Conservation (phyloP, 2,888 invertebrate species). For the Caenorhabditis angaria region DNA sequence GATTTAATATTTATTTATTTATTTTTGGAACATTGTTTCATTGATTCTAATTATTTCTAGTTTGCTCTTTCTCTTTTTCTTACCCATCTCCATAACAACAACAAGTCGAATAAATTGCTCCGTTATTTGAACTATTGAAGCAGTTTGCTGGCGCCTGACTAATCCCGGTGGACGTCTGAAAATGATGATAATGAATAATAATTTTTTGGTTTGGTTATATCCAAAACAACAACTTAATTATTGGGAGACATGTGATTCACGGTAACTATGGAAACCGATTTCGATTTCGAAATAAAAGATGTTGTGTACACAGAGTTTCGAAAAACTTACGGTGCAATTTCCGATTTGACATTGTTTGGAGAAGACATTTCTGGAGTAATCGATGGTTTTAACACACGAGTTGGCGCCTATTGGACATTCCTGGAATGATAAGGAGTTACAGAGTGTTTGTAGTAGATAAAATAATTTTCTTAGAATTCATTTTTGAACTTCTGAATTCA, state of each 20-base stretch:
- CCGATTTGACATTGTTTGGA: constrained; percentile 43
- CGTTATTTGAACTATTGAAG: constrained; percentile 26
- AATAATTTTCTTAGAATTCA: no score
- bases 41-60: no score
- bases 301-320: background rate
- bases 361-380: constrained; percentile 27
- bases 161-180: constrained; percentile 24
- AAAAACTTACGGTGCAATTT: constrained; percentile 34
- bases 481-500: no score
- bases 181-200: background rate
- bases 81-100: constrained; percentile 48
- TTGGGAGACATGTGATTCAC: no score
- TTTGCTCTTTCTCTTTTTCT: background rate
- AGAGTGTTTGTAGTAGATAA: background rate
- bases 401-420: constrained; percentile 42
- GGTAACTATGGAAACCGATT: no score
- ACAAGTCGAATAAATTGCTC: constrained; percentile 22
- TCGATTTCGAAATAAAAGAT: no score
- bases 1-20: no score
- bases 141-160: constrained; percentile 41
- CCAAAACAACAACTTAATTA: no score
- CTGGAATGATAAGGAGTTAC: constrained; percentile 6
- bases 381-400: constrained; percentile 40
- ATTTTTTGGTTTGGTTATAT: no score
- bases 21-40: no score